Conservation (phyloP, 2,888 invertebrate species). For the Alcis repandata region DNA sequence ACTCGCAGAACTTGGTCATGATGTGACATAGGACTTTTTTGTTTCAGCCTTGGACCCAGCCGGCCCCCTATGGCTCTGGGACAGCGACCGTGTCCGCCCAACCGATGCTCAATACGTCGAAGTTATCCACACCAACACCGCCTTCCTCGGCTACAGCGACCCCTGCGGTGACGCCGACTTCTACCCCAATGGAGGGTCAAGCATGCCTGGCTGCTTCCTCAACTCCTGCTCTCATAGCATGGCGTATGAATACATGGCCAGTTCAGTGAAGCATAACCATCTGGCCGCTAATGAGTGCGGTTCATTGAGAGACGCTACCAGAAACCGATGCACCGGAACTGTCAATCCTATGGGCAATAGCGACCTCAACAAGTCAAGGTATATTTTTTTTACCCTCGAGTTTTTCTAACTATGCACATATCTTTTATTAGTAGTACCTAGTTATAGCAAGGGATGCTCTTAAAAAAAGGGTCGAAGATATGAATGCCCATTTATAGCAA, state of each 20-base stretch:
- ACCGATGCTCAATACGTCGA: slow-evolving; percentile 74
- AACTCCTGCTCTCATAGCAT: slow-evolving; percentile 69
- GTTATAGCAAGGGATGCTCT: no score
- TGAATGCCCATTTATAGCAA: no score
- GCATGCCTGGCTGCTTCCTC: slow-evolving; percentile 70
- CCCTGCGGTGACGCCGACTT: slow-evolving; percentile 72
- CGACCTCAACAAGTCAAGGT: slow-evolving; percentile 64
- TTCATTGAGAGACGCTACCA: slow-evolving; percentile 53
- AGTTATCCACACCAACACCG: slow-evolving; percentile 74
- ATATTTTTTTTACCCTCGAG: slow-evolving; percentile 19
- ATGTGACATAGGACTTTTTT: not conserved
- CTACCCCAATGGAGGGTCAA: slow-evolving; percentile 70
- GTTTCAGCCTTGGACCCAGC: slow-evolving; percentile 75
- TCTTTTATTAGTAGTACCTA: no score
- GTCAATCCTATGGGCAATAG: slow-evolving; percentile 65
- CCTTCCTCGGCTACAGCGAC: slow-evolving; percentile 58
- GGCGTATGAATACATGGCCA: slow-evolving; percentile 67
- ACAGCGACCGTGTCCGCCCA: slow-evolving; percentile 55
- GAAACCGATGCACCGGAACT: slow-evolving; percentile 59
- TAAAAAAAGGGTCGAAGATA: no score
- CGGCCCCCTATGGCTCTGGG: slow-evolving; percentile 67
- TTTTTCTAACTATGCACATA: not conserved
- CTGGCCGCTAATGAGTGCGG: slow-evolving; percentile 64
- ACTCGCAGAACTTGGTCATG: not conserved
- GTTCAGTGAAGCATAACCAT: slow-evolving; percentile 63